phyloP scores from a whole-genome alignment of 2,888 invertebrate genomes.

The Cyaniris semiargus region DNA sequence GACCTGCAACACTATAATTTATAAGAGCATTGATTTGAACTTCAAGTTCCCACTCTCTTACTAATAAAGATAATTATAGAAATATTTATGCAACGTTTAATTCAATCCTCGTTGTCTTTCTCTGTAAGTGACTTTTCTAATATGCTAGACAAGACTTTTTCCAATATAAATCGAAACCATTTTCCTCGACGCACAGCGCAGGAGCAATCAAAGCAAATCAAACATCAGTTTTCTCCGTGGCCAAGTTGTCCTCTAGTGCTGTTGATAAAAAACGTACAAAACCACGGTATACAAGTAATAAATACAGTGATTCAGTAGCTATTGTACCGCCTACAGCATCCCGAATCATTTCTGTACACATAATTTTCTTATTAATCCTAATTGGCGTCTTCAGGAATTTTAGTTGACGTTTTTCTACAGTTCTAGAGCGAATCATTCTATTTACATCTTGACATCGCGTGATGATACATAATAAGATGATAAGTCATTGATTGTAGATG shows the following conservation, averaged over 20 bases:
- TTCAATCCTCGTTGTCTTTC: too few species aligned
- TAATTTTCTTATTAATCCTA: slow-evolving; percentile 25
- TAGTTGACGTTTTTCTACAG: neutral
- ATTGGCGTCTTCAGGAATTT: slow-evolving; percentile 1
- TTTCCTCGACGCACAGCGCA: too few species aligned
- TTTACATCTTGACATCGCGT: neutral
- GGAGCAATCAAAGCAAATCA: too few species aligned
- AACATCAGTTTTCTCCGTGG: too few species aligned
- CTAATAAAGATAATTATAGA: too few species aligned
- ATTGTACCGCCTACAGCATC: slow-evolving; percentile 3
- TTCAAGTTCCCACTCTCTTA: neutral
- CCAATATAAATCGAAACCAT: too few species aligned
- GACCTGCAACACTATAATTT: neutral
- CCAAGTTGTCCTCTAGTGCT: neutral
- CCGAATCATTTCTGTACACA: neutral
- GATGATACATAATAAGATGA: neutral
- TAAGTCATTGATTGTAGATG: neutral
- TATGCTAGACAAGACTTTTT: too few species aligned
- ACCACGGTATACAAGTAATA: neutral
- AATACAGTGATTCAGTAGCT: slow-evolving; percentile 15
- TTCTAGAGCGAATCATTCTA: neutral
- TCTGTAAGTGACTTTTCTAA: too few species aligned
- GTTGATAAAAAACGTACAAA: neutral
- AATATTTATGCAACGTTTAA: too few species aligned
- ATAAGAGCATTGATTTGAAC: neutral